Percentiles rank a stretch among this genome's conserved stretches.
phyloP scores from a whole-genome alignment of 2,797 vertebrate genomes.

The Tympanoctomys barrerae region DNA sequence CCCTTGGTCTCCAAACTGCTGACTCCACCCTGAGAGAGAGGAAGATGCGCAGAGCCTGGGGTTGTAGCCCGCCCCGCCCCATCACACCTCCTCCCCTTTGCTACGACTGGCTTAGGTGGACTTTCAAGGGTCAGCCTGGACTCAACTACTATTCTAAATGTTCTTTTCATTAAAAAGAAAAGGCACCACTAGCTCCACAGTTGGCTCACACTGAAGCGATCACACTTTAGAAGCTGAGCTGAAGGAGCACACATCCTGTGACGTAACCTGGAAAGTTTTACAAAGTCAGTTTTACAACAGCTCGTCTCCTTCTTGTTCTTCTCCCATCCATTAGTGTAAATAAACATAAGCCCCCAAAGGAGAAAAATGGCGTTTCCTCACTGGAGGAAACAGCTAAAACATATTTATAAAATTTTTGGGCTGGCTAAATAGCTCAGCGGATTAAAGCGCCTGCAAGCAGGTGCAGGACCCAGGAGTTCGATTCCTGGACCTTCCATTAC shows the following conservation, averaged over 20 bases:
- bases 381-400: constrained; percentile 33
- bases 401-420: neutral
- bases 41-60: too few relatives aligned
- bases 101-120: neutral
- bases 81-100: too few relatives aligned
- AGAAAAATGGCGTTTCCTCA: neutral
- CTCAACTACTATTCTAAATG: neutral
- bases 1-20: neutral
- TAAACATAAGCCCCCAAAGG: neutral
- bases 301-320: neutral
- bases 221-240: neutral
- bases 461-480: too few relatives aligned
- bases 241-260: neutral
- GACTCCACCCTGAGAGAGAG: fast-evolving
- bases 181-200: neutral
- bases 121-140: neutral
- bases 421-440: too few relatives aligned
- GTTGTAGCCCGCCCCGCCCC: neutral
- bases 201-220: neutral
- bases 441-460: too few relatives aligned
- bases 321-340: constrained; percentile 12
- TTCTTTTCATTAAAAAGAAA: neutral
- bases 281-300: neutral
- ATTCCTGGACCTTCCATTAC: too few relatives aligned
- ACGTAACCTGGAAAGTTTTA: neutral